A percentile compares a stretch with the other conserved stretches of the same genome.
Conservation (phyloP, 2,113 vertebrate species). For the Albula goreensis region DNA sequence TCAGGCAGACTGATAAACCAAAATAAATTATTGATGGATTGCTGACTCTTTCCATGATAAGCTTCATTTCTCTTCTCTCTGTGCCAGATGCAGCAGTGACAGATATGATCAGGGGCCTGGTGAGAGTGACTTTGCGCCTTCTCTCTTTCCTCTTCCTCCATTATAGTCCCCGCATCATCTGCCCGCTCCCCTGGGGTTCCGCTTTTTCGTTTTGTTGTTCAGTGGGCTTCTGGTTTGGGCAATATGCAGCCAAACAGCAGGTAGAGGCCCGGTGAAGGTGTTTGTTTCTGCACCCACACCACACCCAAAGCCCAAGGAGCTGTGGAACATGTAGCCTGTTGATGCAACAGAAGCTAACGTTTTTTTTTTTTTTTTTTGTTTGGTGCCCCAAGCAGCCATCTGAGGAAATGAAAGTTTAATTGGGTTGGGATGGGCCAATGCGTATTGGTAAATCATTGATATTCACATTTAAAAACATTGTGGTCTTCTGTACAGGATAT, state of each 20-base stretch:
- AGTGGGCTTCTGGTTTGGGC: background rate
- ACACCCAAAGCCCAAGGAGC: slow-evolving; percentile 13
- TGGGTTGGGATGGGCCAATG: background rate
- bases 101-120: slow-evolving; percentile 54
- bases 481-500: background rate
- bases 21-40: slow-evolving; percentile 64
- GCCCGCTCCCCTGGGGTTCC: slow-evolving; percentile 16
- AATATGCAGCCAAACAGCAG: background rate
- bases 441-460: background rate
- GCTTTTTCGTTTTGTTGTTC: background rate
- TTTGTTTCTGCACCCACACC: slow-evolving; percentile 13
- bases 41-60: slow-evolving; percentile 56
- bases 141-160: slow-evolving; percentile 43
- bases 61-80: slow-evolving; percentile 57
- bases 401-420: background rate
- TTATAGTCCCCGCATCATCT: slow-evolving; percentile 15
- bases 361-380: background rate
- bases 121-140: slow-evolving; percentile 40
- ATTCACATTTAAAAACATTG: background rate
- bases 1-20: slow-evolving; percentile 60
- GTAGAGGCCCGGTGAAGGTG: background rate
- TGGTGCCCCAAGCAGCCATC: background rate
- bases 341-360: slow-evolving; percentile 16
- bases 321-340: slow-evolving; percentile 11
- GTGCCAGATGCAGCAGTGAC: slow-evolving; percentile 41